Conservation (phyloP, 2,113 vertebrate genomes). For the Empidonax traillii region DNA sequence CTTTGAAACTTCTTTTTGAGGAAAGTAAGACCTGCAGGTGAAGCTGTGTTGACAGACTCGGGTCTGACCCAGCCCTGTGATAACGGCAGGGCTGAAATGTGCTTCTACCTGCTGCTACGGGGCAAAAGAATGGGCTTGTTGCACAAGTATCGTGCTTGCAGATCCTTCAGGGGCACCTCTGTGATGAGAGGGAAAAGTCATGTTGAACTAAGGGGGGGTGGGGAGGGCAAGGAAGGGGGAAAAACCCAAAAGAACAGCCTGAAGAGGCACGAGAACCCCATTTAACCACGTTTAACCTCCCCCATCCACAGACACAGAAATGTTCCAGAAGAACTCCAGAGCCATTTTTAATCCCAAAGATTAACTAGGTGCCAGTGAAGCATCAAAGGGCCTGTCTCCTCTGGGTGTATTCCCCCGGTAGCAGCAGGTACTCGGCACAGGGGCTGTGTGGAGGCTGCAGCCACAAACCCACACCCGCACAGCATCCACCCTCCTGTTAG, state of each 20-base stretch:
- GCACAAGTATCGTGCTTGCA: background rate
- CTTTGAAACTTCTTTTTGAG: background rate
- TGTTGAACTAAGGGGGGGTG: background rate
- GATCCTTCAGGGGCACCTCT: background rate
- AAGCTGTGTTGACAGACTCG: background rate
- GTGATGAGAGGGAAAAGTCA: background rate
- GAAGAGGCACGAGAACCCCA: background rate
- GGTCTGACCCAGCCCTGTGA: background rate
- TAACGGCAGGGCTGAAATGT: background rate
- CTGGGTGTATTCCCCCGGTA: constrained; percentile 32
- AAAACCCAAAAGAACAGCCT: background rate
- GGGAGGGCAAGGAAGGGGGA: background rate
- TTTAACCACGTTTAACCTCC: constrained; percentile 38
- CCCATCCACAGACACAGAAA: constrained; percentile 31
- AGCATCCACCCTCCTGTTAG: constrained; percentile 41
- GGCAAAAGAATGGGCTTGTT: background rate
- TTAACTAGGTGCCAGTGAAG: constrained; percentile 49
- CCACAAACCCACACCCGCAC: background rate
- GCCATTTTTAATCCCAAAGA: constrained; percentile 50
- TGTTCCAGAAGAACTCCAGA: constrained; percentile 34
- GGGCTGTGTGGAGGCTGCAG: background rate
- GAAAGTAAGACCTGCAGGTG: background rate
- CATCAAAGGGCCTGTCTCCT: constrained; percentile 51
- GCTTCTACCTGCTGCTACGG: background rate
- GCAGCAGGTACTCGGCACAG: constrained; percentile 33